Conservation (phyloP, 2,888 invertebrate genomes). For the Luffia ferchaultella region DNA sequence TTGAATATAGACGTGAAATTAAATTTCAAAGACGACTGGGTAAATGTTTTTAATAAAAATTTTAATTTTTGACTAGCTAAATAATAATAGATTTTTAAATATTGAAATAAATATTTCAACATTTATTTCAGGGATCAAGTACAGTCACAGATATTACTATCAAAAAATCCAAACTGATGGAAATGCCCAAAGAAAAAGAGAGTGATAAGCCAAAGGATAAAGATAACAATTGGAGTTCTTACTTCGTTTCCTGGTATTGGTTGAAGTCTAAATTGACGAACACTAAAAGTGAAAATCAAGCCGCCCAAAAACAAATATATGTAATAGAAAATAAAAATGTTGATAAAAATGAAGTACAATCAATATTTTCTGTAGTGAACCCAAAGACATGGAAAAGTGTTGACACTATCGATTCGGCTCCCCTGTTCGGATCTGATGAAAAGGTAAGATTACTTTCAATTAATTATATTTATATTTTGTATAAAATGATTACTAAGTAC, state of each 20-base stretch:
- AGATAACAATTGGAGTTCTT: neutral
- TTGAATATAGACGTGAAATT: too few species aligned
- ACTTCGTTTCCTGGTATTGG: neutral
- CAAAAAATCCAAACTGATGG: neutral
- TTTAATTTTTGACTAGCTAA: too few species aligned
- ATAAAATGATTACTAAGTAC: too few species aligned
- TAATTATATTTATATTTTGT: neutral
- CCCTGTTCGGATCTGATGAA: neutral
- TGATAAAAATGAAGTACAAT: slow-evolving; percentile 27
- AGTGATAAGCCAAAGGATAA: too few species aligned
- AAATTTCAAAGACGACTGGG: too few species aligned
- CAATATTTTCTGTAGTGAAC: slow-evolving; percentile 33
- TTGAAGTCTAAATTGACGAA: neutral
- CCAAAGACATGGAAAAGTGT: slow-evolving; percentile 28
- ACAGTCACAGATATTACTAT: neutral
- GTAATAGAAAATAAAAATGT: slow-evolving; percentile 43
- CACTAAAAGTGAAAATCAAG: slow-evolving; percentile 20
- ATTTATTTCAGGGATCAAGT: neutral
- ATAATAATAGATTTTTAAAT: too few species aligned
- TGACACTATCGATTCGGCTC: slow-evolving; percentile 23
- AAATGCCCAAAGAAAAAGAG: neutral
- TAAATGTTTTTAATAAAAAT: too few species aligned
- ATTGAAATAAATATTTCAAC: too few species aligned
- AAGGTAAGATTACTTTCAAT: slow-evolving; percentile 1
- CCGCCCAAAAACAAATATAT: slow-evolving; percentile 42